phyloP scores from a whole-genome alignment of 2,797 vertebrate genomes.

The Poecilia velifera region DNA sequence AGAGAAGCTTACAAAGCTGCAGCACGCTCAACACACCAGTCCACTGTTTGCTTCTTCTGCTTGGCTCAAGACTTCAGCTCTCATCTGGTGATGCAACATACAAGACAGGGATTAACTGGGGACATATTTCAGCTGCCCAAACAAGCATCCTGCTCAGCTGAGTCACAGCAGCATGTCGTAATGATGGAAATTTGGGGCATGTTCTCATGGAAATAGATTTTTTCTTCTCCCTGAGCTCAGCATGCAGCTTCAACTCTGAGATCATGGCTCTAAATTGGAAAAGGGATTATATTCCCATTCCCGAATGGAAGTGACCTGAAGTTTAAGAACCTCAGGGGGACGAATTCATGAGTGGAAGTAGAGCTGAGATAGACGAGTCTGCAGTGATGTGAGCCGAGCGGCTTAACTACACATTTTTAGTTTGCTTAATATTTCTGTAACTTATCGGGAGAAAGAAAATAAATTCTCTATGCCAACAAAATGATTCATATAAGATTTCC shows the following conservation, averaged over 20 bases:
- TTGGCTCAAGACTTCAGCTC: slow-evolving; percentile 6
- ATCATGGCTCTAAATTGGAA: not conserved
- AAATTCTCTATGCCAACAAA: not conserved
- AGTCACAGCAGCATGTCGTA: not conserved
- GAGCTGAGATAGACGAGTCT: not conserved
- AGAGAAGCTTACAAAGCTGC: slow-evolving; percentile 31
- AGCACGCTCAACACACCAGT: not conserved
- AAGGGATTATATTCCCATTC: slow-evolving; percentile 1
- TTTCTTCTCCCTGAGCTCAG: not conserved
- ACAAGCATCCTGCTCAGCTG: slow-evolving; percentile 6
- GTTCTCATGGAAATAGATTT: not conserved
- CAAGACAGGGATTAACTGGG: slow-evolving; percentile 4
- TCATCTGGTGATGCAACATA: slow-evolving; percentile 3
- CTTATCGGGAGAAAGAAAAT: not conserved
- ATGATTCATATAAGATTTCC: too few species aligned
- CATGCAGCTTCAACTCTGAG: not conserved
- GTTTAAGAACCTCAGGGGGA: not conserved
- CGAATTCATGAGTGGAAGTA: not conserved
- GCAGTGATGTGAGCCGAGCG: not conserved
- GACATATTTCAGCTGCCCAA: slow-evolving; percentile 5
- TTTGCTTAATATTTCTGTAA: not conserved
- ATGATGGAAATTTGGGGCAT: slow-evolving; percentile 1
- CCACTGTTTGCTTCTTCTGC: slow-evolving; percentile 13
- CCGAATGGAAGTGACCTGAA: not conserved
- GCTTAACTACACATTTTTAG: not conserved